Percentiles rank a stretch among this genome's conserved stretches.
Conservation (phyloP, 2,113 vertebrate species). For the Ailuropoda melanoleuca region DNA sequence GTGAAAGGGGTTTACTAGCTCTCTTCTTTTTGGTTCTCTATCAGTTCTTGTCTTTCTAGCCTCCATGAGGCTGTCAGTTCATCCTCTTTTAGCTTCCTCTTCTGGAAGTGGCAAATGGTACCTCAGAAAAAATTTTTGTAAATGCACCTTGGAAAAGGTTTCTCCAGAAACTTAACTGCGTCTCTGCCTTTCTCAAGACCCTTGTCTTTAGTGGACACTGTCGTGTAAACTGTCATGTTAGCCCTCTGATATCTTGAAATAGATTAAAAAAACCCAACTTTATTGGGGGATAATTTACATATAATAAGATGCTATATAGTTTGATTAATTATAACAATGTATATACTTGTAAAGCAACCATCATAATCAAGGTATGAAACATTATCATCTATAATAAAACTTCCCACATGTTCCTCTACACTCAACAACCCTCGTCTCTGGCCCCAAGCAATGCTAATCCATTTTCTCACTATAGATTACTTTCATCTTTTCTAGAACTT, state of each 20-base stretch:
- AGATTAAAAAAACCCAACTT: neutral
- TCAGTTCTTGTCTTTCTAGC: neutral
- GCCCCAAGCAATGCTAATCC: neutral
- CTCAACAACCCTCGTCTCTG: neutral
- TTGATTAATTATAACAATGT: neutral
- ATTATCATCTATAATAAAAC: neutral
- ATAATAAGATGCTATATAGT: neutral
- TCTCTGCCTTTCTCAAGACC: neutral
- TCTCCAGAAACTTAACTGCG: neutral
- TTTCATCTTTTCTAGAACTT: neutral
- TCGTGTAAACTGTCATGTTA: neutral
- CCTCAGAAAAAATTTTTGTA: neutral
- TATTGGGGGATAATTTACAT: neutral
- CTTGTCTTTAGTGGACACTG: neutral
- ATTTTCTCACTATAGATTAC: neutral
- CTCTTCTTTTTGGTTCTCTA: neutral
- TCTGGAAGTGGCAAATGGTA: neutral
- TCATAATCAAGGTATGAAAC: neutral
- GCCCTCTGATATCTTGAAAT: neutral
- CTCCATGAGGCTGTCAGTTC: neutral
- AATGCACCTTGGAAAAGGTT: neutral
- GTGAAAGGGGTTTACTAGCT: neutral
- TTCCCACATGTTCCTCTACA: neutral
- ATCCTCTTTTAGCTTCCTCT: neutral
- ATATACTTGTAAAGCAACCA: neutral